These are phyloP conservation scores for Lasioglossum figueresi DNA, from an alignment of 2,888 invertebrate species.

Conservation along the genomic window DNA sequence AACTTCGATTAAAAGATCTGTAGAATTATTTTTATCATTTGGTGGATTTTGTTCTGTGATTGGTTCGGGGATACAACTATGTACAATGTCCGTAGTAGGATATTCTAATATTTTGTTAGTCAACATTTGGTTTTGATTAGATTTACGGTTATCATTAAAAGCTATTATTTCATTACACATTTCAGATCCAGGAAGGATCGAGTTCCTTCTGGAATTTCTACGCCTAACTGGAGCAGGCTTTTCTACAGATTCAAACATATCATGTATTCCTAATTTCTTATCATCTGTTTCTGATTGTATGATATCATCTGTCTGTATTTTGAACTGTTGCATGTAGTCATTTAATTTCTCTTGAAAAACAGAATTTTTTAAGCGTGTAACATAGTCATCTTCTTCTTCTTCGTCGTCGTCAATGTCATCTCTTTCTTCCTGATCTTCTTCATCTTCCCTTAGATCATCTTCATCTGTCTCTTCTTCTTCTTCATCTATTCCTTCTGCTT, in stretches of 20 bases:
- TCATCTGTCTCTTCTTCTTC: conserved; percentile 67
- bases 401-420: conserved; percentile 20
- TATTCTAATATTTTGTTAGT: conserved; percentile 49
- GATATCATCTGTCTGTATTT: conserved; percentile 88
- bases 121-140: conserved; percentile 72
- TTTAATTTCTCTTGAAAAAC: conserved; percentile 90
- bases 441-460: conserved; percentile 5
- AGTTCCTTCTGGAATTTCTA: conserved; percentile 79
- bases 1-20: conserved; percentile 84
- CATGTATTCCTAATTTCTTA: neutral
- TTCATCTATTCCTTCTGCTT: conserved; percentile 77
- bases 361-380: conserved; percentile 86
- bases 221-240: conserved; percentile 79
- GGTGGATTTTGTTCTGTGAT: conserved; percentile 85
- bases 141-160: conserved; percentile 76
- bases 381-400: conserved; percentile 84
- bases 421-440: neutral
- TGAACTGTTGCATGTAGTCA: conserved; percentile 89
- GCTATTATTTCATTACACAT: conserved; percentile 80
- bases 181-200: conserved; percentile 82
- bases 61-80: conserved; percentile 49
- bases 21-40: conserved; percentile 84
- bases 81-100: conserved; percentile 39
- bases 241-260: conserved; percentile 64
- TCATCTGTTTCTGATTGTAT: conserved; percentile 65